phyloP scores from a whole-genome alignment of 2,113 vertebrate species.

The Nesogale talazaci region DNA sequence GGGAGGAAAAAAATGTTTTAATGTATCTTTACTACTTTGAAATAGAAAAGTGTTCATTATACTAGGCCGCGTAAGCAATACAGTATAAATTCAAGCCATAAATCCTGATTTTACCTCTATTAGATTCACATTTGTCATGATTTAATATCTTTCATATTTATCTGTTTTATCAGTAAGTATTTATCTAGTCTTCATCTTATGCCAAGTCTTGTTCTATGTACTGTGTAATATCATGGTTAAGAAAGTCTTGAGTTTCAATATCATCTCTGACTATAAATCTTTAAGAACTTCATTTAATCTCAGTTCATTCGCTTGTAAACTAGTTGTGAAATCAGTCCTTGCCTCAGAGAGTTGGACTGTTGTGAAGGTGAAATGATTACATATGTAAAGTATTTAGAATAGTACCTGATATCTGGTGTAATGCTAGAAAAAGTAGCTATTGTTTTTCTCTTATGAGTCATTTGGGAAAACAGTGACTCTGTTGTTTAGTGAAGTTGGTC shows the following conservation, averaged over 20 bases:
- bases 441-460: not conserved
- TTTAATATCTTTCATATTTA: not conserved
- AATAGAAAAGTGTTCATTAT: not conserved
- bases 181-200: not conserved
- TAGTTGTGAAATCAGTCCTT: not conserved
- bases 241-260: not conserved
- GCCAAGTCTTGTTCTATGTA: not conserved
- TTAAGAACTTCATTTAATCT: constrained; percentile 4
- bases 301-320: not conserved
- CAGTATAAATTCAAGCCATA: constrained; percentile 23
- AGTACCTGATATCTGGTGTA: not conserved
- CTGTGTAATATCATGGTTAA: not conserved
- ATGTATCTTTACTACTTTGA: not conserved
- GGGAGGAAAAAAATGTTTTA: no score
- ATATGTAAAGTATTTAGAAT: no score
- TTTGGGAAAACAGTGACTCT: constrained; percentile 21
- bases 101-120: not conserved
- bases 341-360: not conserved
- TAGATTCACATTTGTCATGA: not conserved
- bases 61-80: not conserved
- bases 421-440: not conserved
- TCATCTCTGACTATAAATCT: not conserved
- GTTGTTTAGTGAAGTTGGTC: not conserved
- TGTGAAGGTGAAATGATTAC: not conserved
- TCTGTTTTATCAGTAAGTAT: constrained; percentile 10